Evolutionary conservation across 1,140 invertebrate species (phyloP).

Genomic region (Listronotus bonariensis): DNA sequence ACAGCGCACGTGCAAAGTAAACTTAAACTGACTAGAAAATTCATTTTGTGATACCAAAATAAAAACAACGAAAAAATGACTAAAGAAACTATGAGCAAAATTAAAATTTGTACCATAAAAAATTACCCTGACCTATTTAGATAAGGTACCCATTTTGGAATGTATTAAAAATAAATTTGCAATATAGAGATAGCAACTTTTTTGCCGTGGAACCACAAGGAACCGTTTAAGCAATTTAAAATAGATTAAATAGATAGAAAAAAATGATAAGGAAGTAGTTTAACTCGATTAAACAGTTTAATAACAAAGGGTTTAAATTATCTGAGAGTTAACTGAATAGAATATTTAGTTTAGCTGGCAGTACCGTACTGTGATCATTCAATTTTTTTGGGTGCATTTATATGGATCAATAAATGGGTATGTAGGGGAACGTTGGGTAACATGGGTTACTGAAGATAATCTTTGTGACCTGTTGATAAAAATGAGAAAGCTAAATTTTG

Average conservation of each 20-base stretch:
- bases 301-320: conserved; percentile 20
- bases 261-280: background rate
- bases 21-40: conserved; percentile 10
- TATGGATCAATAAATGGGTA: conserved; percentile 8
- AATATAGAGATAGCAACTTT: background rate
- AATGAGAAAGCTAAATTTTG: no score
- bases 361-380: conserved; percentile 20
- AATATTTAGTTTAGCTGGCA: conserved; percentile 1
- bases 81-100: conserved; percentile 14
- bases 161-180: background rate
- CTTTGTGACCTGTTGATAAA: no score
- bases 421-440: conserved; percentile 12
- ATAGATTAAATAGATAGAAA: background rate
- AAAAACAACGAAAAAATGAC: conserved; percentile 1
- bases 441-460: no score
- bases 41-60: conserved; percentile 18
- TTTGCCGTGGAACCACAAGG: conserved; percentile 3
- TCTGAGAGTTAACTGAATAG: conserved; percentile 14
- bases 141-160: conserved; percentile 7
- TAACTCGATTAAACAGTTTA: background rate
- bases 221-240: conserved; percentile 5
- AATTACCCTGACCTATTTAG: background rate
- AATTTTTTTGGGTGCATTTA: conserved; percentile 20
- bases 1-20: conserved; percentile 9
- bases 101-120: conserved; percentile 4